phyloP scores from a whole-genome alignment of 2,797 vertebrate species.

The Pelochelys cantorii region DNA sequence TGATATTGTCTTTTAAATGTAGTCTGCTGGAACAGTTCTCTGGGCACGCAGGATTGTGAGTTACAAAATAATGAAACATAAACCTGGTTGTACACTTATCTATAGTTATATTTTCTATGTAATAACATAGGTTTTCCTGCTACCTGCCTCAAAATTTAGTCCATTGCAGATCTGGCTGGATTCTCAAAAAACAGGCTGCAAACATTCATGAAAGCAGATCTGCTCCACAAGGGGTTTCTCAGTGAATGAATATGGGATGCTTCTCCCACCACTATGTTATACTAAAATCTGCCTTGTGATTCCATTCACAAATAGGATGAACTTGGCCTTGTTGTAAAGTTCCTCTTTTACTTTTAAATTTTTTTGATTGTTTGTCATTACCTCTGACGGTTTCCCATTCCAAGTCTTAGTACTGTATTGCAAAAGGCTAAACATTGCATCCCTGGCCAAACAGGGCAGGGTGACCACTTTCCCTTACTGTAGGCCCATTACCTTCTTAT shows the following conservation, averaged over 20 bases:
- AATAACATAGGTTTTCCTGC: neutral
- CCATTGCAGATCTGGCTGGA: neutral
- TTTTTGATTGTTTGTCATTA: neutral
- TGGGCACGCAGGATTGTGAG: neutral
- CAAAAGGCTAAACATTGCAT: neutral
- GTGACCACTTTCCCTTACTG: neutral
- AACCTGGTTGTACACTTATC: neutral
- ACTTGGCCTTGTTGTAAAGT: neutral
- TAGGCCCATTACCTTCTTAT: neutral
- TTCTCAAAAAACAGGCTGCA: neutral
- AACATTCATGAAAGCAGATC: neutral
- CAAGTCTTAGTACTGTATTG: neutral
- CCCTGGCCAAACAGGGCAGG: neutral
- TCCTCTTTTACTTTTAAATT: neutral
- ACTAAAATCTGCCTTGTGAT: neutral
- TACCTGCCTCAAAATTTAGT: neutral
- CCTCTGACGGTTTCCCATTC: neutral
- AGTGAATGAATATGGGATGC: neutral
- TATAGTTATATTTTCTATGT: neutral
- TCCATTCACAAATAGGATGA: neutral
- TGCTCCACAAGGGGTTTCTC: neutral
- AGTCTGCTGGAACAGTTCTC: neutral
- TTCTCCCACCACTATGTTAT: neutral
- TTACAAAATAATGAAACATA: neutral
- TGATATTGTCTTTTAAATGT: constrained; percentile 25